These are phyloP conservation scores for Vidua chalybeata DNA, from an alignment of 2,113 vertebrate species.

Conservation along the genomic window DNA sequence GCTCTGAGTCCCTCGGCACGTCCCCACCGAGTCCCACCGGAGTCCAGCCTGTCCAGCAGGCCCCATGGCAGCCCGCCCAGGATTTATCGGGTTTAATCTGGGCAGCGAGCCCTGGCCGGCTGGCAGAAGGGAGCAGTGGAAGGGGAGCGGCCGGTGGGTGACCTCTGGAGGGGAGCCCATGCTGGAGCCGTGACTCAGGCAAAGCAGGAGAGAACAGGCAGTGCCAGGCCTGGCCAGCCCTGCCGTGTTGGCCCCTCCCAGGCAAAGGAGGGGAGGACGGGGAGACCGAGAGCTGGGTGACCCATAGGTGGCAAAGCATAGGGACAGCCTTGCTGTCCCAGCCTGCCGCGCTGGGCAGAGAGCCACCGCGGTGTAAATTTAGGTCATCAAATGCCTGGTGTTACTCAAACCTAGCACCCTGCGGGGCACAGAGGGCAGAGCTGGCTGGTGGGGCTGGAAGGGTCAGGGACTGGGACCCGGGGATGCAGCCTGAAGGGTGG, in stretches of 20 bases:
- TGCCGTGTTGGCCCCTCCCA: neutral
- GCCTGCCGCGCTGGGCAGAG: neutral
- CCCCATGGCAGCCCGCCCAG: neutral
- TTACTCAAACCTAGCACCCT: neutral
- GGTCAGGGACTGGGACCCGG: accelerated
- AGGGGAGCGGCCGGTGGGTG: neutral
- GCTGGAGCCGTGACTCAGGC: neutral
- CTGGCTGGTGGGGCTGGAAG: neutral
- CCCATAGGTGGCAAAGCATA: accelerated
- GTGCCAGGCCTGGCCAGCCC: neutral
- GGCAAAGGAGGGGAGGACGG: neutral
- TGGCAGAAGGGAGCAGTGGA: neutral
- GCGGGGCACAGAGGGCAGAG: too few species aligned
- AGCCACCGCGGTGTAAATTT: too few species aligned
- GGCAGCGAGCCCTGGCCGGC: neutral
- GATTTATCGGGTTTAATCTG: neutral
- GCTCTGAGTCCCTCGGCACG: accelerated
- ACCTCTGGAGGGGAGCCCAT: neutral
- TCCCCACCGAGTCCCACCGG: neutral
- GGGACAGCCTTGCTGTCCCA: neutral
- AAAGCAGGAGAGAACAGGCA: neutral
- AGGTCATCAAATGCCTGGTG: neutral
- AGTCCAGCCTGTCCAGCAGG: accelerated
- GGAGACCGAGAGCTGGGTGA: neutral
- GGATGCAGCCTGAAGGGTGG: neutral